A percentile compares a stretch with the other conserved stretches of the same genome.
These are phyloP conservation scores for Peromyscus maniculatus DNA, from an alignment of 2,113 vertebrate genomes.

Conservation along the genomic window DNA sequence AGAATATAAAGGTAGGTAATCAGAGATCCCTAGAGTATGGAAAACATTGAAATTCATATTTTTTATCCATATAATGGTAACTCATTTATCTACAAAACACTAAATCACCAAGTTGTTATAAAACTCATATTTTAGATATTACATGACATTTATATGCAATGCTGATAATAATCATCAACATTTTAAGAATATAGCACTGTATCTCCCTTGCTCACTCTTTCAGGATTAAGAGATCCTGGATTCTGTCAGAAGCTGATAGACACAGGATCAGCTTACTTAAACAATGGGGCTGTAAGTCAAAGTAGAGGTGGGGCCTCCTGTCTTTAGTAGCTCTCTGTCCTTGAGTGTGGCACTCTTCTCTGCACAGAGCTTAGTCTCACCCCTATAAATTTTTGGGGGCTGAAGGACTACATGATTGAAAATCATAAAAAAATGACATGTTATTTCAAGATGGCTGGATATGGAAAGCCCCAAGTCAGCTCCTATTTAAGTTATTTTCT, in stretches of 20 bases:
- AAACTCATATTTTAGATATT: not conserved
- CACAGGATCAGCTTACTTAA: not conserved
- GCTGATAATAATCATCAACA: not conserved
- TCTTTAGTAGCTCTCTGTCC: not conserved
- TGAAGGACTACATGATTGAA: constrained; percentile 15
- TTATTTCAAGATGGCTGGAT: not conserved
- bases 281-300: not conserved
- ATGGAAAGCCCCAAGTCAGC: constrained; percentile 28
- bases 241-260: not conserved
- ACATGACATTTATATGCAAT: not conserved
- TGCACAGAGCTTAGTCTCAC: not conserved
- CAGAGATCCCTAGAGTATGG: not conserved
- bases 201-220: not conserved
- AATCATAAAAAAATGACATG: constrained; percentile 40
- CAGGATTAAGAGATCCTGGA: not conserved
- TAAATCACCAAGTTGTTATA: not conserved
- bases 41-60: not conserved
- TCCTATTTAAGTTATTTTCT: constrained; percentile 37
- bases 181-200: not conserved
- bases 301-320: not conserved
- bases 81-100: not conserved
- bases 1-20: not conserved
- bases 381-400: not conserved
- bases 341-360: constrained; percentile 1
- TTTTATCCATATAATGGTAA: constrained; percentile 14